These are phyloP conservation scores for Drosophila grimshawi DNA, from an alignment of 1,140 invertebrate species.

Conservation along the genomic window DNA sequence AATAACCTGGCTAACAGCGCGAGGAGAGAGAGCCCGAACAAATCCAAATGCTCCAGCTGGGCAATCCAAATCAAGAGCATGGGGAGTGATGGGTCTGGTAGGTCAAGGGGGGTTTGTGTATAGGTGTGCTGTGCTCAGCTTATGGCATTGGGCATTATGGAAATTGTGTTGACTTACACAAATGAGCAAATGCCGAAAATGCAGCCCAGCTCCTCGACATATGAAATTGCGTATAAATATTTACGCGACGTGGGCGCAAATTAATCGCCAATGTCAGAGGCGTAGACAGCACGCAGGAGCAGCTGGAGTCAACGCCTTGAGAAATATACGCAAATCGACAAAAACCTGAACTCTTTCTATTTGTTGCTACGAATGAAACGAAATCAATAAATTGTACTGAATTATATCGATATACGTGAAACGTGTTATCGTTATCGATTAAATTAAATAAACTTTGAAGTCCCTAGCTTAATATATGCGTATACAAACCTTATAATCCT, in stretches of 20 bases:
- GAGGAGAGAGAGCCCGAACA: slow-evolving; percentile 10
- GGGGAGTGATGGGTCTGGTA: background rate
- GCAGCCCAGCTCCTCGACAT: slow-evolving; percentile 51
- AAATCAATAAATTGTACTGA: too few species aligned
- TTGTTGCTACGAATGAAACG: too few species aligned
- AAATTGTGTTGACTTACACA: slow-evolving; percentile 79
- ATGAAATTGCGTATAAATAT: slow-evolving; percentile 79
- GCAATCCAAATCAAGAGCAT: background rate
- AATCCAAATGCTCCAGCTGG: slow-evolving; percentile 33
- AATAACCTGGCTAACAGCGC: slow-evolving; percentile 36
- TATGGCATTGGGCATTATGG: slow-evolving; percentile 61
- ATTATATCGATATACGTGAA: too few species aligned
- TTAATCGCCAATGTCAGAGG: slow-evolving; percentile 59
- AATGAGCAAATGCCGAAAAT: slow-evolving; percentile 74
- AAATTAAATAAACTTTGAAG: too few species aligned
- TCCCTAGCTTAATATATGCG: too few species aligned
- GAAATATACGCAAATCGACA: background rate
- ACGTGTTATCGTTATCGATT: too few species aligned
- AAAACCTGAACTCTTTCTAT: background rate
- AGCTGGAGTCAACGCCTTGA: background rate
- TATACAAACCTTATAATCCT: too few species aligned
- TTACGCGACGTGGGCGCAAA: slow-evolving; percentile 69
- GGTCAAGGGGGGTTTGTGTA: background rate
- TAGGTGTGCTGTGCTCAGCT: slow-evolving; percentile 5
- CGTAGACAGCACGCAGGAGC: background rate